phyloP scores from a whole-genome alignment of 2,113 vertebrate species.

The Ornithorhynchus anatinus region DNA sequence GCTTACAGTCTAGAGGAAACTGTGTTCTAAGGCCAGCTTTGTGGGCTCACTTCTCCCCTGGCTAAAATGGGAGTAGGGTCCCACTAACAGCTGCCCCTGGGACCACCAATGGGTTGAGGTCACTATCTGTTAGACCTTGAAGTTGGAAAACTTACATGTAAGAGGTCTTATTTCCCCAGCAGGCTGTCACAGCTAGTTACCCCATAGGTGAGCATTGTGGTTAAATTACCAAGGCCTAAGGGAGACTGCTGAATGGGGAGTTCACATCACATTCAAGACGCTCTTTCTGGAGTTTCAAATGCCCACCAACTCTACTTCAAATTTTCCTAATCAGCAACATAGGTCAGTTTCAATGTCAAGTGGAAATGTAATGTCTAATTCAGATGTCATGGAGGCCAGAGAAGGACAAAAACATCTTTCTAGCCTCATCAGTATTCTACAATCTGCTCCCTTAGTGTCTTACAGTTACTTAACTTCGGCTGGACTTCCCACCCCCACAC shows the following conservation, averaged over 20 bases:
- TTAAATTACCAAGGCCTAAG: conserved; percentile 6
- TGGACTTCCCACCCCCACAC: no score
- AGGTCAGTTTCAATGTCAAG: conserved; percentile 37
- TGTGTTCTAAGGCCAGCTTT: no score
- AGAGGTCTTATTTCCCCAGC: background rate
- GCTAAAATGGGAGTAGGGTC: background rate
- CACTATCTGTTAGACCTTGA: background rate
- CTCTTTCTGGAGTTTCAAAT: conserved; percentile 15
- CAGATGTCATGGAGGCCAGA: conserved; percentile 17
- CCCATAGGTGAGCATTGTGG: conserved; percentile 14
- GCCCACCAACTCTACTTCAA: conserved; percentile 10
- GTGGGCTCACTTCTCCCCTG: background rate
- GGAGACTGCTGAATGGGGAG: background rate
- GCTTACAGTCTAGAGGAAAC: no score
- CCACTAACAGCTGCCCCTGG: background rate
- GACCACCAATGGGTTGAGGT: background rate
- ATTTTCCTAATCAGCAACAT: no score
- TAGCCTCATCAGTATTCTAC: background rate
- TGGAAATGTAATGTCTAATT: conserved; percentile 27
- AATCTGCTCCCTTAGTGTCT: conserved; percentile 16
- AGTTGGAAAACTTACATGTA: background rate
- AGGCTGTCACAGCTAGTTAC: background rate
- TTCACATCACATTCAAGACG: background rate
- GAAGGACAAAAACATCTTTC: conserved; percentile 7
- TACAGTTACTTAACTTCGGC: no score